Percentiles rank a stretch among this genome's conserved stretches.
phyloP scores from a whole-genome alignment of 2,797 vertebrate genomes.

The Pangasius djambal region DNA sequence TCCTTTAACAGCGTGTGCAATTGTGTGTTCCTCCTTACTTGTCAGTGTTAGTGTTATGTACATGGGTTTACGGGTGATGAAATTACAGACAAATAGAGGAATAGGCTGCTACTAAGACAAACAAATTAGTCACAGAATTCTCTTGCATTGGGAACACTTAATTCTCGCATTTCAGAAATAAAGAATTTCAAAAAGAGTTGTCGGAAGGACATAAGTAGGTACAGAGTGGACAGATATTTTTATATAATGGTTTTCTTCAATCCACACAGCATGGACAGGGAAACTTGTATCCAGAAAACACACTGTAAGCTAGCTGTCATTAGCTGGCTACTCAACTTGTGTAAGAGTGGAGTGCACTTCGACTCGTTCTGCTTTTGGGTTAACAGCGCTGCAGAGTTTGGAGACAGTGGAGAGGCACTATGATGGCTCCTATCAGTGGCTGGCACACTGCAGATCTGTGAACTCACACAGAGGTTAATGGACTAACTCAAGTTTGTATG shows the following conservation, averaged over 20 bases:
- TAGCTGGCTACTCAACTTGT: slow-evolving; percentile 44
- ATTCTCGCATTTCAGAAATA: neutral
- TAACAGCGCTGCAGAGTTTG: slow-evolving; percentile 52
- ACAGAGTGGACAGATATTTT: neutral
- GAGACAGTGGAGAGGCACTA: slow-evolving; percentile 52
- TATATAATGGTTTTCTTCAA: neutral
- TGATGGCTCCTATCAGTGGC: slow-evolving; percentile 43
- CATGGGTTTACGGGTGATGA: neutral
- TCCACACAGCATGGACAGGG: neutral
- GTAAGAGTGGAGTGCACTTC: slow-evolving; percentile 36
- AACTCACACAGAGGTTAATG: slow-evolving; percentile 65
- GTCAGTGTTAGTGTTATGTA: neutral
- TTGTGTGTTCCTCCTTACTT: neutral
- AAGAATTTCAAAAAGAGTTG: neutral
- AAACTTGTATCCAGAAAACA: neutral
- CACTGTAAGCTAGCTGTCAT: slow-evolving; percentile 26
- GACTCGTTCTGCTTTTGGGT: slow-evolving; percentile 48
- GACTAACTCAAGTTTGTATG: slow-evolving; percentile 62
- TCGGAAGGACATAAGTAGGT: neutral
- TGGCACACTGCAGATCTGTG: slow-evolving; percentile 56
- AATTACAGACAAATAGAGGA: neutral
- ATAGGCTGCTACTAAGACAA: neutral
- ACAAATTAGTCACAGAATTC: no score
- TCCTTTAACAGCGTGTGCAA: neutral
- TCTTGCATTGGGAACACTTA: neutral